Base-by-base conservation (phyloP, 1,140 invertebrate genomes). In the Mercenaria mercenaria region DNA sequence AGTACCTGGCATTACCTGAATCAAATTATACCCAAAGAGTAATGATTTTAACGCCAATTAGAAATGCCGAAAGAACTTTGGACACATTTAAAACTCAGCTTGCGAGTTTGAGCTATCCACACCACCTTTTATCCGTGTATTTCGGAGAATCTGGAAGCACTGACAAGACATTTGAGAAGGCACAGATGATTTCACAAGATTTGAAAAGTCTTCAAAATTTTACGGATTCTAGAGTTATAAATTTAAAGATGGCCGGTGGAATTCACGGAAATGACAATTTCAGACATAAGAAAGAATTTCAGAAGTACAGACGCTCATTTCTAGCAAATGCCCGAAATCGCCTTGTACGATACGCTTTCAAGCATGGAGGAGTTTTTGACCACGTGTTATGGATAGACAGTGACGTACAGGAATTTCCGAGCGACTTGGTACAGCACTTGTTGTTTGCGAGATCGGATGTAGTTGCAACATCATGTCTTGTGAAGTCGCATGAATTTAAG, bases 331-430 rank as follows among this genome's bases (percentile, higher is more conserved):
- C 93, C 2, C 90, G 95, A 3, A 95, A 95, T 69, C 81, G 91
- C n/a, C 80, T 95, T 8, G 67, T 95, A 39, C 84, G 84, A 26
- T 56, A 10, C 15, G 77, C 26, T 29, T 37, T 50, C n/a, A 90
- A 88, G 20, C 79, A 94, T 26, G 26, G 64, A 79, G 43, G 29
- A 10, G 23, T 92, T n/a, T 56, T 92, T n/a, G 91, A 94, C 23
- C 94, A 93, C 91, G 95, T 93, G 0, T 41, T 95, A 23, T 95
- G 94, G 94, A 92, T 95, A 15, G 95, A 95, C 79, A 92, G 91
- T 72, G 95, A 95, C 90, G 77, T 95, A 1, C 56, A 69, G 10
- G 79, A 79, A 18, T 74, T 93, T 41, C 95, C 94, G 0, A 3
- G 50, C 15, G 92, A 95, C 74, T 83, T 95, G 20, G 91, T 95